Conservation (phyloP, 1,140 invertebrate species). For the Neodiprion virginianus region DNA sequence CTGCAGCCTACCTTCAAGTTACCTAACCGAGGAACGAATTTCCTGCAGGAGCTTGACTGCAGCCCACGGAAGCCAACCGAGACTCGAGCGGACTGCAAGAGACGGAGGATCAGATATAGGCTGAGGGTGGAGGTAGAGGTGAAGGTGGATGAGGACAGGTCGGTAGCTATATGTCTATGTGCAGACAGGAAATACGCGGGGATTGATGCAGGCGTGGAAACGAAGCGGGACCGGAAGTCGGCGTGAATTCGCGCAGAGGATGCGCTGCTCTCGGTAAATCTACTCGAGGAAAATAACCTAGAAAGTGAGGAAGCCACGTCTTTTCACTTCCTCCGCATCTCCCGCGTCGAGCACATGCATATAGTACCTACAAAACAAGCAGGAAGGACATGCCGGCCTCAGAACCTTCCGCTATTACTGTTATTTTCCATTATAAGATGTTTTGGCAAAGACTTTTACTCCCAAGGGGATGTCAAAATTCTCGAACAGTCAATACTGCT, state of each 20-base stretch:
- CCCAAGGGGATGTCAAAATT: no score
- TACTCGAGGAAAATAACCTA: background rate
- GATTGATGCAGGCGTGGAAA: slow-evolving; percentile 4
- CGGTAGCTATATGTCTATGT: background rate
- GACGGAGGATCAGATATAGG: background rate
- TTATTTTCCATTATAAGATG: no score
- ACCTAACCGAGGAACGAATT: background rate
- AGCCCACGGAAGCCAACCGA: background rate
- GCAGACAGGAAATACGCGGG: background rate
- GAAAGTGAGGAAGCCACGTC: background rate
- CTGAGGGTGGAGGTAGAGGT: background rate
- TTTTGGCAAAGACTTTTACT: no score
- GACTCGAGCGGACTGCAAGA: background rate
- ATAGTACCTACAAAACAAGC: no score
- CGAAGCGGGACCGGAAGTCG: background rate
- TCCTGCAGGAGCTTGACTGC: background rate
- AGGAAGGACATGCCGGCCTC: no score
- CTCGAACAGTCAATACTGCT: no score
- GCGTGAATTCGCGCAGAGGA: background rate
- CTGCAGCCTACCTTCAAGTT: no score
- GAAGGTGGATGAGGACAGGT: no score
- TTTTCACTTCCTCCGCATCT: background rate
- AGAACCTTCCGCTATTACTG: no score
- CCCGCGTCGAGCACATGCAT: no score
- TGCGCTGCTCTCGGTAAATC: background rate